Conservation (phyloP, 2,888 invertebrate genomes). For the Cephus pulcher region DNA sequence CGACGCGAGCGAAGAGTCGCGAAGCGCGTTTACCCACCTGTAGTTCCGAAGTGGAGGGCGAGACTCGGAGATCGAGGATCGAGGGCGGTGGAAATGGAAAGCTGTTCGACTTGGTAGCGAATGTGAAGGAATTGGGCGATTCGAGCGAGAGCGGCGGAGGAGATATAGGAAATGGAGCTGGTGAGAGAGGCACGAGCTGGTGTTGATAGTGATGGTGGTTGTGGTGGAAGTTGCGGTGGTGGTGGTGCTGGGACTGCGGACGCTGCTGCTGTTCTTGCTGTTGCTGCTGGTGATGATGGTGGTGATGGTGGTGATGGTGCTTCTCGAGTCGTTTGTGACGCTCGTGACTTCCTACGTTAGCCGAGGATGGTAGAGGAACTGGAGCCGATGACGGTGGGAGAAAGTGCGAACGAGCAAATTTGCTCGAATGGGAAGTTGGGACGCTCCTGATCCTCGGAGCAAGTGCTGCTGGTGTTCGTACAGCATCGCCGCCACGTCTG, state of each 20-base stretch:
- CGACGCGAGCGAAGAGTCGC: neutral
- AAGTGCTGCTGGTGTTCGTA: constrained; percentile 13
- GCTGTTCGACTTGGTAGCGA: constrained; percentile 47
- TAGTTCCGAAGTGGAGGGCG: constrained; percentile 60
- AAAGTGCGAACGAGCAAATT: constrained; percentile 47
- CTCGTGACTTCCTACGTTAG: neutral
- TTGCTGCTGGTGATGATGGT: constrained; percentile 40
- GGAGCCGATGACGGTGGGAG: constrained; percentile 32
- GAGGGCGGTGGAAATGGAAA: constrained; percentile 62
- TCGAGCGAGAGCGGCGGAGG: constrained; percentile 73
- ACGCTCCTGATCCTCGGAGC: constrained; percentile 35
- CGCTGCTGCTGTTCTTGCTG: constrained; percentile 53
- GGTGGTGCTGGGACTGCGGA: constrained; percentile 71
- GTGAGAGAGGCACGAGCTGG: constrained; percentile 62
- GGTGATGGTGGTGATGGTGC: constrained; percentile 5
- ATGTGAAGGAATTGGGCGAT: constrained; percentile 67
- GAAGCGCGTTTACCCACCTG: constrained; percentile 55
- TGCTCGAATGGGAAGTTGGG: constrained; percentile 35
- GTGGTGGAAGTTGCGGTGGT: constrained; percentile 67
- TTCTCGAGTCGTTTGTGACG: neutral
- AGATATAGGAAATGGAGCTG: constrained; percentile 72
- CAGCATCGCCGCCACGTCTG: constrained; percentile 34
- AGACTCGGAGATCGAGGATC: constrained; percentile 61
- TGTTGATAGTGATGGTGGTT: constrained; percentile 53
- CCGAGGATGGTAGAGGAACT: constrained; percentile 5